phyloP scores from a whole-genome alignment of 2,797 vertebrate species.

The Lutjanus campechanus region DNA sequence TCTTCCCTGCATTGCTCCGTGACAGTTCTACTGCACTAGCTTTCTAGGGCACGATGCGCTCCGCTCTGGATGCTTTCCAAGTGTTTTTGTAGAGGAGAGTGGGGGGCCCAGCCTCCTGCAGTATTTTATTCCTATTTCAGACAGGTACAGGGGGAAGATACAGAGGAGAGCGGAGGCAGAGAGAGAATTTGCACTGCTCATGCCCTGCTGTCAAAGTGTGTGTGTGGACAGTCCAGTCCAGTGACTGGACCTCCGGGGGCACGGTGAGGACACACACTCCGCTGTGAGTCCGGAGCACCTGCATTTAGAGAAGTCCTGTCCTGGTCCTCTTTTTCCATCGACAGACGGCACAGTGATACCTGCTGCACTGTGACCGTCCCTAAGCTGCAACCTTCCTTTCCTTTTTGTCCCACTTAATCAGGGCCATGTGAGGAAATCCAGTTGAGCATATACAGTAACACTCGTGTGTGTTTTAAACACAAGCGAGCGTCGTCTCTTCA shows the following conservation, averaged over 20 bases:
- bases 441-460: not conserved
- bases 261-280: slow-evolving; percentile 23
- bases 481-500: slow-evolving; percentile 1
- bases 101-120: slow-evolving; percentile 57
- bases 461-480: slow-evolving; percentile 32
- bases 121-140: slow-evolving; percentile 66
- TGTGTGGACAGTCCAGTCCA: slow-evolving; percentile 7
- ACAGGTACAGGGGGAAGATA: slow-evolving; percentile 59
- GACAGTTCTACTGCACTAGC: slow-evolving; percentile 79
- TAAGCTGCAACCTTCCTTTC: slow-evolving; percentile 1
- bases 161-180: slow-evolving; percentile 31
- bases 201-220: slow-evolving; percentile 19
- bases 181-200: slow-evolving; percentile 19
- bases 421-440: slow-evolving; percentile 22
- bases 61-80: slow-evolving; percentile 74
- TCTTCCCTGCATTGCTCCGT: slow-evolving; percentile 77
- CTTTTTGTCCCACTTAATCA: slow-evolving; percentile 35
- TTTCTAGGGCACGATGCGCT: slow-evolving; percentile 76
- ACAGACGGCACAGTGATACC: slow-evolving; percentile 16
- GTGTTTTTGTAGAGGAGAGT: slow-evolving; percentile 59
- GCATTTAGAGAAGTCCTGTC: not conserved
- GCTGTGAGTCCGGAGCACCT: not conserved
- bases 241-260: slow-evolving; percentile 29
- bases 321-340: not conserved
- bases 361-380: slow-evolving; percentile 13